Percentiles rank a stretch among this genome's conserved stretches.
Evolutionary conservation across 2,113 vertebrate genomes (phyloP).

Genomic region (Tetrao urogallus): DNA sequence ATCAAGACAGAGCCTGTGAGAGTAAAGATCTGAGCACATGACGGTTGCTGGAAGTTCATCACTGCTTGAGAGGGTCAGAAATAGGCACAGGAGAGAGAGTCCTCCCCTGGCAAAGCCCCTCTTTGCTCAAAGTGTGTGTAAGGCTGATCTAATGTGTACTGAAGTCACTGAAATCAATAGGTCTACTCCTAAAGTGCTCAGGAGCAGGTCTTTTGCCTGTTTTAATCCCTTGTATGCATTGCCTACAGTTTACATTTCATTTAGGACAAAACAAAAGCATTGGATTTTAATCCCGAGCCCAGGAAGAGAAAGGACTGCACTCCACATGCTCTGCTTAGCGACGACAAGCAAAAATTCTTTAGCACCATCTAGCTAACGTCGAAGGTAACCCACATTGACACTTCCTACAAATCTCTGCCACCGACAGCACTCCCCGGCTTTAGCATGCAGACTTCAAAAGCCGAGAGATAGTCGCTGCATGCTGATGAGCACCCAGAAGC

Average conservation of each 20-base stretch:
- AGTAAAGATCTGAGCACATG: rapidly evolving
- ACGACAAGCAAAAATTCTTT: constrained; percentile 65
- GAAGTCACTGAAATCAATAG: background rate
- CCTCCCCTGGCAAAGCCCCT: background rate
- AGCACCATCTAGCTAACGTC: constrained; percentile 66
- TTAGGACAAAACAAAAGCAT: background rate
- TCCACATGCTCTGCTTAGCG: background rate
- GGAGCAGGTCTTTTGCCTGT: rapidly evolving
- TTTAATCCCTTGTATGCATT: background rate
- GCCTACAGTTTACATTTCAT: rapidly evolving
- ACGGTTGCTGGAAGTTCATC: background rate
- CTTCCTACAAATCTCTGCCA: background rate
- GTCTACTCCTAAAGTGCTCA: background rate
- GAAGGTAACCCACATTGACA: constrained; percentile 30
- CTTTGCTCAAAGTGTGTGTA: background rate
- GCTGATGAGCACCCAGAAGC: background rate
- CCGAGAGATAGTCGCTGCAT: rapidly evolving
- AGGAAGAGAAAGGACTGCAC: background rate
- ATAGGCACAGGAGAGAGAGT: background rate
- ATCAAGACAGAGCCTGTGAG: background rate
- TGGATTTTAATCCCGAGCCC: background rate
- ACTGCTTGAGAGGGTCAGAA: background rate
- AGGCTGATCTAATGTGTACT: background rate
- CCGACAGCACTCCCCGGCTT: background rate
- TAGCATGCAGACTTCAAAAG: background rate